These are phyloP conservation scores for Gavialis gangeticus DNA, from an alignment of 2,113 vertebrate genomes.

Conservation along the genomic window DNA sequence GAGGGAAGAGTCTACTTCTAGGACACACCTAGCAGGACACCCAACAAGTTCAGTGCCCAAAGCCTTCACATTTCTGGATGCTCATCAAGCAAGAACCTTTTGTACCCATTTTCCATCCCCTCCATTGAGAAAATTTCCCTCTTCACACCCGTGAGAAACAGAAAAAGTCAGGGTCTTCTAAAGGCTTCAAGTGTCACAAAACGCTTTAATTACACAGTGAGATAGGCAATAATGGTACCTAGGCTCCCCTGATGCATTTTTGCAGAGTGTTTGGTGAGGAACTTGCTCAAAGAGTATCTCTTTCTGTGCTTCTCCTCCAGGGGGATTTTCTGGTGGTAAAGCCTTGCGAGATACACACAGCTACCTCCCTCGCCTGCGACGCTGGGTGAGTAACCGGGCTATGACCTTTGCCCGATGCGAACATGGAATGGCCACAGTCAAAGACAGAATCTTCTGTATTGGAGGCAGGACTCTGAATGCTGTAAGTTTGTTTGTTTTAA, in stretches of 20 bases:
- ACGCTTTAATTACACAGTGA: too few species aligned
- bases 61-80: not conserved
- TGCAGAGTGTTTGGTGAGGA: not conserved
- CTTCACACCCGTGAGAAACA: not conserved
- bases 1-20: not conserved
- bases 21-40: not conserved
- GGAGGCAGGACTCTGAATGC: conserved; percentile 66
- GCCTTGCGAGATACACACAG: conserved; percentile 57
- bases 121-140: not conserved
- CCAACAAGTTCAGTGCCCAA: not conserved
- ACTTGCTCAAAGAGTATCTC: too few species aligned
- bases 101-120: not conserved
- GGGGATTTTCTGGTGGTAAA: conserved; percentile 63
- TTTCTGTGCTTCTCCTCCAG: not conserved
- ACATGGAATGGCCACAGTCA: conserved; percentile 63
- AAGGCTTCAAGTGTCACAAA: not conserved
- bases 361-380: conserved; percentile 57
- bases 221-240: too few species aligned
- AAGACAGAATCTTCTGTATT: conserved; percentile 68
- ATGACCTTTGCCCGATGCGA: conserved; percentile 65
- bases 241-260: not conserved
- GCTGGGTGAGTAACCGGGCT: conserved; percentile 64
- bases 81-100: not conserved
- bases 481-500: conserved; percentile 37
- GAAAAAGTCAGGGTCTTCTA: not conserved